A percentile compares a stretch with the other conserved stretches of the same genome.
These are phyloP conservation scores for Nibea albiflora DNA, from an alignment of 2,113 vertebrate genomes.

Conservation along the genomic window DNA sequence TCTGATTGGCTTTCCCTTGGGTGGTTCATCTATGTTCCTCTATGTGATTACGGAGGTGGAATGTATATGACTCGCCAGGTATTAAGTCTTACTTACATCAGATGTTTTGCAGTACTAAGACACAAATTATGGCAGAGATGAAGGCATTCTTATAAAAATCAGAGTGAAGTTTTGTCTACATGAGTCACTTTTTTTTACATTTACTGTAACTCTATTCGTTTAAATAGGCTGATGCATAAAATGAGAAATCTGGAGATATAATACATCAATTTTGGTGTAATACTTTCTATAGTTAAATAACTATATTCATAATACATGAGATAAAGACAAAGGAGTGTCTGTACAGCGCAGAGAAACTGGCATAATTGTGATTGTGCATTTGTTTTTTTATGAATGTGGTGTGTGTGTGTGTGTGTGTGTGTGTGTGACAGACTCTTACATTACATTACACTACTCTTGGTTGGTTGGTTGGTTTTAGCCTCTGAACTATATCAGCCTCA, in stretches of 20 bases:
- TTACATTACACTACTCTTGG: too few relatives aligned
- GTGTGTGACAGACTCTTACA: too few relatives aligned
- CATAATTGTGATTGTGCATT: slow-evolving; percentile 22
- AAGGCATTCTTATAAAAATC: too few relatives aligned
- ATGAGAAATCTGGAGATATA: background rate
- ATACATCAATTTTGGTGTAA: background rate
- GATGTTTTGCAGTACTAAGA: background rate
- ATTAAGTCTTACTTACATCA: background rate
- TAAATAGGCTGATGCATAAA: background rate
- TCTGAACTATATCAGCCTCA: too few relatives aligned
- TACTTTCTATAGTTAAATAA: background rate
- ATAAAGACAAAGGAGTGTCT: background rate
- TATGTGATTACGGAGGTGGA: too few relatives aligned
- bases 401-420: background rate
- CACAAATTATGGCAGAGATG: too few relatives aligned
- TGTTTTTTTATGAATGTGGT: slow-evolving; percentile 52
- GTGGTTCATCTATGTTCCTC: background rate
- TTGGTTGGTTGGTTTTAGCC: too few relatives aligned
- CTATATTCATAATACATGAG: too few relatives aligned
- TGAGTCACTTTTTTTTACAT: background rate
- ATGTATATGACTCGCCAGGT: background rate
- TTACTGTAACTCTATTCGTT: background rate
- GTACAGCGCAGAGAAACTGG: background rate
- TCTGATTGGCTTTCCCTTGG: background rate
- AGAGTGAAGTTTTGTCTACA: too few relatives aligned